Base-by-base conservation (phyloP, 2,113 vertebrate genomes). In the Piprites chloris region DNA sequence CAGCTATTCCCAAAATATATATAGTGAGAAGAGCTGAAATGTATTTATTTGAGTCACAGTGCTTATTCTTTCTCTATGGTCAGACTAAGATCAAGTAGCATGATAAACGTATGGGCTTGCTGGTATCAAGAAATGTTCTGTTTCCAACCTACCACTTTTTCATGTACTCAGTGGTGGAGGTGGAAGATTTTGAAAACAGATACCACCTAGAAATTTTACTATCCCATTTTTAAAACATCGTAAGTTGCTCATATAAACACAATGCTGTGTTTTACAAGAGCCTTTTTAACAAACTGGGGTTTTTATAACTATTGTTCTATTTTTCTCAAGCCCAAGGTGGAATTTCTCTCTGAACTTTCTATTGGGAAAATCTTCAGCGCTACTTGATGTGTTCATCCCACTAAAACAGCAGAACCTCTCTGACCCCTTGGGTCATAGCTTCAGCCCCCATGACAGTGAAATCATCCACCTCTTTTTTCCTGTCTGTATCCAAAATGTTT, bases 121-220 rank as follows among this genome's bases (percentile, higher is more conserved):
- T 80, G 16, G 8, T 59, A 69, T 4, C 9, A 65, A 65, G 23
- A 93, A 76, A 56, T 42, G 6, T 53, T 47, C 39, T 1, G 3
- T 76, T 84, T 69, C 41, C 47, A 84, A 21, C 9, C 9, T 35
- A 39, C 17, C 21, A 35, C 14, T 80, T 89, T 94, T 80, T 80
- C 39, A 86, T 27, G 33, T 44, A 20, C 10, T 83, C 21, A 47
- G n/a, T 59, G n/a, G 44, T 0, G 0, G 22, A 55, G 7, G 2
- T 66, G 32, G 17, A 85, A 56, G 7, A 84, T 39, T 93, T 77
- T 76, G 55, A 84, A 93, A 41, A 79, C 44, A 87, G 47, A 65
- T 71, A 14, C 2, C 28, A 53, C 12, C 26, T 16, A 47, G 19
- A 19, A 16, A 65, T 61, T 49, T 73, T 65, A 19, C 15, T 68